Conservation (phyloP, 2,113 vertebrate species). For the Cairina moschata region DNA sequence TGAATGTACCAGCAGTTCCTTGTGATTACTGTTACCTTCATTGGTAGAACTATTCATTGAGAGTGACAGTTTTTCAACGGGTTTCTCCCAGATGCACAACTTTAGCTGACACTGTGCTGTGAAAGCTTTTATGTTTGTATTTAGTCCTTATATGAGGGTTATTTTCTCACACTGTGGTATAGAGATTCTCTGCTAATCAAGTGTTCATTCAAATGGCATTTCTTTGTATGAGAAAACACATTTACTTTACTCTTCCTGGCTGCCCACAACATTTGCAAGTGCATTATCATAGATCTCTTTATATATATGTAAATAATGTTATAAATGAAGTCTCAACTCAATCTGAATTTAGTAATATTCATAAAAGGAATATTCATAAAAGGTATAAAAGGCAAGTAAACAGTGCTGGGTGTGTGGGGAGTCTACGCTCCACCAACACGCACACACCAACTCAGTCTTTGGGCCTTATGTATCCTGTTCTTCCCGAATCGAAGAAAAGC, state of each 20-base stretch:
- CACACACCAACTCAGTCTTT: too few species aligned
- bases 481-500: too few species aligned
- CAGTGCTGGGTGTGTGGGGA: too few species aligned
- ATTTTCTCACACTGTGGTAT: background rate
- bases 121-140: background rate
- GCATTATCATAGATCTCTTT: slow-evolving; percentile 9
- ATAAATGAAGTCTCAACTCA: too few species aligned
- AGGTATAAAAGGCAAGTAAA: too few species aligned
- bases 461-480: too few species aligned
- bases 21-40: background rate
- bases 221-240: background rate
- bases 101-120: background rate
- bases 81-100: background rate
- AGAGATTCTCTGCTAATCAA: background rate
- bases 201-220: background rate
- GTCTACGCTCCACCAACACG: too few species aligned
- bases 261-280: background rate
- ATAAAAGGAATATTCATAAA: too few species aligned
- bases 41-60: background rate
- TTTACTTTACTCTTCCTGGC: background rate
- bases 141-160: background rate
- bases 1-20: background rate
- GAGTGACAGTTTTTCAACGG: background rate
- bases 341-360: too few species aligned
- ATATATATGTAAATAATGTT: background rate